A percentile compares a stretch with the other conserved stretches of the same genome.
Evolutionary conservation across 2,888 invertebrate genomes (phyloP).

Genomic region (Drosophila meridiana): DNA sequence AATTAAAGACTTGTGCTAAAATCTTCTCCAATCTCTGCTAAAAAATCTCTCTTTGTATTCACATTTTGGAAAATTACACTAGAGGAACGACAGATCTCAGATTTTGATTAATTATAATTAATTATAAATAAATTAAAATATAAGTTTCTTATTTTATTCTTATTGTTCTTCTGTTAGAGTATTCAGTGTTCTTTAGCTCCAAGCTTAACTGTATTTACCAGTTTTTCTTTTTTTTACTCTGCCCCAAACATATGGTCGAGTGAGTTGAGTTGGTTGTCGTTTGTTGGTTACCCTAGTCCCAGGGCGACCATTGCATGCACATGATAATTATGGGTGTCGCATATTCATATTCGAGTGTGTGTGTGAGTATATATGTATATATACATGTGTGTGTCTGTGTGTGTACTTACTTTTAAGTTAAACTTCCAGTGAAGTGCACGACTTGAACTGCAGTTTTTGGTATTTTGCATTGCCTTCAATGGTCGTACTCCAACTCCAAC

Average conservation of each 20-base stretch:
- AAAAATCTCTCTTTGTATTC: too few relatives aligned
- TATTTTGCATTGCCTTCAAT: not conserved
- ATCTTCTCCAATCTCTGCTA: too few relatives aligned
- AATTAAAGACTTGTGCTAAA: too few relatives aligned
- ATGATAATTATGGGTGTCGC: conserved; percentile 67
- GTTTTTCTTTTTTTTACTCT: not conserved
- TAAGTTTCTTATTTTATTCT: too few relatives aligned
- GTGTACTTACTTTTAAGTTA: conserved; percentile 31
- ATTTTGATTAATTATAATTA: too few relatives aligned
- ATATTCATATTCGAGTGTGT: conserved; percentile 32
- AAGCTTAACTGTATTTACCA: not conserved
- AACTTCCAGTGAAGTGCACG: conserved; percentile 54
- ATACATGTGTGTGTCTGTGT: not conserved
- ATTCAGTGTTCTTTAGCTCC: not conserved
- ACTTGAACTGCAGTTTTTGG: conserved; percentile 49
- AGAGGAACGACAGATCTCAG: too few relatives aligned
- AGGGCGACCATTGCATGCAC: conserved; percentile 50
- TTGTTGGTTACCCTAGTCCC: conserved; percentile 37
- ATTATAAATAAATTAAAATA: too few relatives aligned
- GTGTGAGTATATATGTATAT: not conserved
- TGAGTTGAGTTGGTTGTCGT: conserved; percentile 24
- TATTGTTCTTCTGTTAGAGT: not conserved
- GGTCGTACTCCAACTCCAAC: not conserved
- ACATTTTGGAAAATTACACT: too few relatives aligned
- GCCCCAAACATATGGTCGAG: conserved; percentile 46